Base-by-base conservation (phyloP, 2,888 invertebrate genomes). In the Drosophila testacea region DNA sequence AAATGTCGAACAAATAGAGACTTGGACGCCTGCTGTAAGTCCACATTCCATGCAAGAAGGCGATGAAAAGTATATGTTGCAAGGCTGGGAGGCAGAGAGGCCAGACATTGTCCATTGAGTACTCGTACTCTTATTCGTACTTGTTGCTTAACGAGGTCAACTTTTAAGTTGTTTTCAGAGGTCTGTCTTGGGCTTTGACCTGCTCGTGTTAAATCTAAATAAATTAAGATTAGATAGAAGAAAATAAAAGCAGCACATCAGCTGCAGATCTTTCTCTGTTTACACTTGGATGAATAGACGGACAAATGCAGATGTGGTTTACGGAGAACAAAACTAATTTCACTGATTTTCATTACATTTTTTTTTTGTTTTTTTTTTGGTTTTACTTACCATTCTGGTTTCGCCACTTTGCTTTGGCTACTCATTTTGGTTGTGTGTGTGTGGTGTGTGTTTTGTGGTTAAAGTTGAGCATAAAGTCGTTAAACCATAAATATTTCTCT, bases 401-500 rank as follows among this genome's bases (percentile, higher is more conserved):
- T 79, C 69, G 76, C 83, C 80, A 59, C 82, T 74, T 73, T 64
- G 55, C 56, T 70, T 59, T 69, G 46, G 42, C 7, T 30, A 41
- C 52, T 38, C 16, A 47, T 55, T 34, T 34, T 30, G 28, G 50
- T 36, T 64, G 68, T 60, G 38, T 6, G 59, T 68, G 62, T 61
- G 30, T 30, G 16, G 6, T 48, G 10, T 65, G 27, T 73, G 57
- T 65, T 60, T 66, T 73, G 80, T 83, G 83, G 81, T 81, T 83
- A 77, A 86, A 74, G 76, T 80, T 84, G 76, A 86, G 79, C 73
- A 87, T 75, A 79, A 77, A 82, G 82, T 82, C 74, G 73, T 80
- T 81, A 79, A 83, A 72, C 79, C 82, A 85, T 88, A 86, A 89
- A 85, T 81, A 82, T 82, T 88, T 89, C 82, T 86, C 74, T 86